Evolutionary conservation across 2,797 vertebrate genomes (phyloP).

Genomic region (Eulemur albifrons): DNA sequence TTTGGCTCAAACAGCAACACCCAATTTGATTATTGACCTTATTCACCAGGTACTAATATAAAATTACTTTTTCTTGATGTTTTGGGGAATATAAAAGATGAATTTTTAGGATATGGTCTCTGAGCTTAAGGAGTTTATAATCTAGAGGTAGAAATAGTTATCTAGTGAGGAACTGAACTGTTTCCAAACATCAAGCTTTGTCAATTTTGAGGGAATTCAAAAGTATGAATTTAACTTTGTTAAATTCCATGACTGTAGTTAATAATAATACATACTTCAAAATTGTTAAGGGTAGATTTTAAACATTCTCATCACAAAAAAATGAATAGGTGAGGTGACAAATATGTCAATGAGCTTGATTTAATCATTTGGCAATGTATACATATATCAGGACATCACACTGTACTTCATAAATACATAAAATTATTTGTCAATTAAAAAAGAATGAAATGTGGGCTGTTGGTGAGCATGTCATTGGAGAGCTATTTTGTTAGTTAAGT

Average conservation of each 20-base stretch:
- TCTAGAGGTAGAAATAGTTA: not conserved
- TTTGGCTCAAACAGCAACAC: not conserved
- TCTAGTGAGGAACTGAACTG: not conserved
- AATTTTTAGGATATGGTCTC: not conserved
- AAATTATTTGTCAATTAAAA: not conserved
- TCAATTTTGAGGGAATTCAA: not conserved
- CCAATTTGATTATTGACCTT: not conserved
- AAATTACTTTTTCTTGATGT: not conserved
- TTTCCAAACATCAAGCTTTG: conserved; percentile 15
- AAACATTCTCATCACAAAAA: not conserved
- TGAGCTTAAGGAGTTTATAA: not conserved
- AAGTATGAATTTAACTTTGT: not conserved
- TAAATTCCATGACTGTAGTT: not conserved
- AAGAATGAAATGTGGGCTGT: not conserved
- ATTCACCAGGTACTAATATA: not conserved
- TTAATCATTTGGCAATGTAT: not conserved
- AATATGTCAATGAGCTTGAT: not conserved
- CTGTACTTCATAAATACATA: not conserved
- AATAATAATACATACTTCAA: not conserved
- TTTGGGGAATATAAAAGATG: not conserved
- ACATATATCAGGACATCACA: not conserved
- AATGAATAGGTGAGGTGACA: not conserved
- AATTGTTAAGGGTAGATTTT: not conserved
- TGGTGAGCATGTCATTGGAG: not conserved
- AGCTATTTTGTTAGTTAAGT: conserved; percentile 15